These are phyloP conservation scores for Lithodes maja DNA, from an alignment of 2,888 invertebrate species.

Conservation along the genomic window DNA sequence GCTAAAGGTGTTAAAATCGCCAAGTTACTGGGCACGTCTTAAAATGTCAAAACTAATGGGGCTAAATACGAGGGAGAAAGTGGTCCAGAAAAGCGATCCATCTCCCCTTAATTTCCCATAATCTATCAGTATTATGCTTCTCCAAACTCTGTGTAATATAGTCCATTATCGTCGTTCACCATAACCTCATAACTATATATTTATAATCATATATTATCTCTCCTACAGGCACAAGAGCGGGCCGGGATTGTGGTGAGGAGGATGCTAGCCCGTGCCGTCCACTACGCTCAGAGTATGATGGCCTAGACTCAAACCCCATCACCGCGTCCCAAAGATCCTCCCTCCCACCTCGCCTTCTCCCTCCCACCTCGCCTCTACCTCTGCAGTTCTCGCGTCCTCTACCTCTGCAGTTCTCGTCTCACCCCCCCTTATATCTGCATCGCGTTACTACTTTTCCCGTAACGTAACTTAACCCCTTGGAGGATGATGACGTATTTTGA, in stretches of 20 bases:
- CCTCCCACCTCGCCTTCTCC: not conserved
- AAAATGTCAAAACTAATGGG: no score
- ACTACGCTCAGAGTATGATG: slow-evolving; percentile 44
- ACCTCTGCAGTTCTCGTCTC: not conserved
- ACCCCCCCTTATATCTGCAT: not conserved
- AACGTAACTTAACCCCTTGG: no score
- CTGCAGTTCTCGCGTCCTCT: not conserved
- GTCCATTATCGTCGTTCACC: not conserved
- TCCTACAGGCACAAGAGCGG: slow-evolving; percentile 49
- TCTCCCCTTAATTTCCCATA: no score
- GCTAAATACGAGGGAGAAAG: no score
- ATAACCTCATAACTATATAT: not conserved
- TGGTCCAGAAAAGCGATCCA: no score
- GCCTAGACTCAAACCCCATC: slow-evolving; percentile 17
- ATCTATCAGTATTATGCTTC: no score
- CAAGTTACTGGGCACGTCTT: no score
- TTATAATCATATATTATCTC: not conserved
- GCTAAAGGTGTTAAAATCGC: no score
- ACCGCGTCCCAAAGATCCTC: not conserved
- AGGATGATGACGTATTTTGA: no score
- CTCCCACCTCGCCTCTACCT: not conserved
- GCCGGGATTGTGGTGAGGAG: slow-evolving; percentile 36
- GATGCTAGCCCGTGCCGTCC: slow-evolving; percentile 28
- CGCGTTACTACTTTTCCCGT: no score
- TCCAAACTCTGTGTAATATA: not conserved